These are phyloP conservation scores for Ephestia elutella DNA, from an alignment of 1,140 invertebrate species.

Conservation along the genomic window DNA sequence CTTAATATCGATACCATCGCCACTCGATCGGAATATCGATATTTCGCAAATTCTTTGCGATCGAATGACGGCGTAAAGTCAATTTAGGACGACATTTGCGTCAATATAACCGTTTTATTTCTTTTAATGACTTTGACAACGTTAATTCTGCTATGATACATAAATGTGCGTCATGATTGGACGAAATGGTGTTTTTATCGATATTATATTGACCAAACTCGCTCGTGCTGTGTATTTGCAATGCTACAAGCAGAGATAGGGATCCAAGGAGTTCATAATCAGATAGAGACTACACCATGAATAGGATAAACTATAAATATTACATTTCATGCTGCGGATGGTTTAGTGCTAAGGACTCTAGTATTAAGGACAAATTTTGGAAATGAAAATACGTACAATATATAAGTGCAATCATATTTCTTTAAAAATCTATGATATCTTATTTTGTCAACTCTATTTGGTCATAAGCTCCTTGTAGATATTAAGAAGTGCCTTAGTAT, in stretches of 20 bases:
- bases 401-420: too few relatives aligned
- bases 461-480: background rate
- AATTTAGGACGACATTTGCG: background rate
- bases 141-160: too few relatives aligned
- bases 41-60: background rate
- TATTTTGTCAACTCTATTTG: background rate
- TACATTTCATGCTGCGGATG: too few relatives aligned
- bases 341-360: too few relatives aligned
- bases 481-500: background rate
- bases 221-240: too few relatives aligned
- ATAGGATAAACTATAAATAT: too few relatives aligned
- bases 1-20: background rate
- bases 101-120: background rate
- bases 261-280: background rate
- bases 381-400: too few relatives aligned
- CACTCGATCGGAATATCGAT: background rate
- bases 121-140: background rate
- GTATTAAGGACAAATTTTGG: too few relatives aligned
- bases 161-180: background rate
- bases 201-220: background rate
- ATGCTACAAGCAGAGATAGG: conserved; percentile 1
- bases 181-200: background rate
- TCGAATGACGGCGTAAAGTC: background rate
- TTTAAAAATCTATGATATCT: too few relatives aligned
- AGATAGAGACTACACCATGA: background rate